A percentile compares a stretch with the other conserved stretches of the same genome.
Conservation (phyloP, 2,888 invertebrate species). For the Diogma glabrata region DNA sequence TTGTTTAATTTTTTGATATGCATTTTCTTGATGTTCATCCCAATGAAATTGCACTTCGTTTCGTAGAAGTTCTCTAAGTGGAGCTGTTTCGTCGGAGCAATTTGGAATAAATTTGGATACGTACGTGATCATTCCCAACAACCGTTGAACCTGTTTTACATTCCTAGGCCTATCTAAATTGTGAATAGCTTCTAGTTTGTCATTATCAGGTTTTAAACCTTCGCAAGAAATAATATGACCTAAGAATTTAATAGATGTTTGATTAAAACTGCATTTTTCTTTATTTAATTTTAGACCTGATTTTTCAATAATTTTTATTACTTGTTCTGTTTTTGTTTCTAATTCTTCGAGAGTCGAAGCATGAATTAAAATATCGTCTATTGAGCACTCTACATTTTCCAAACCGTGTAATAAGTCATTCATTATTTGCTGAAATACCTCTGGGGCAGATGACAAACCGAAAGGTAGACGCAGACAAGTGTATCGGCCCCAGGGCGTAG, state of each 20-base stretch:
- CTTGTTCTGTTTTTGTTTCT: constrained; percentile 16
- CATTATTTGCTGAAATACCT: constrained; percentile 6
- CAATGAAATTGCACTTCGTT: neutral
- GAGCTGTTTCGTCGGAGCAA: neutral
- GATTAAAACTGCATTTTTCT: constrained; percentile 21
- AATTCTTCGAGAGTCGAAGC: constrained; percentile 19
- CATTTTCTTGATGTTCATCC: too few relatives aligned
- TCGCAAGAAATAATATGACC: constrained; percentile 17
- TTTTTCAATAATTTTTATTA: too few relatives aligned
- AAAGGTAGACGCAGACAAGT: constrained; percentile 16
- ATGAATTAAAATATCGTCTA: constrained; percentile 22
- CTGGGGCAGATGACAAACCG: neutral
- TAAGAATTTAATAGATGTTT: constrained; percentile 15
- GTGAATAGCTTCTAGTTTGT: constrained; percentile 14
- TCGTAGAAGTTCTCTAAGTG: neutral
- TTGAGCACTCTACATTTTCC: constrained; percentile 19
- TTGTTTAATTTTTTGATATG: too few relatives aligned
- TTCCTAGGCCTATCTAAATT: constrained; percentile 13
- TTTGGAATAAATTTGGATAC: neutral
- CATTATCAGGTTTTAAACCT: constrained; percentile 15
- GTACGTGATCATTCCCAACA: constrained; percentile 16
- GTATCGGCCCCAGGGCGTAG: neutral
- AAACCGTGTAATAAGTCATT: constrained; percentile 15
- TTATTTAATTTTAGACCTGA: constrained; percentile 23
- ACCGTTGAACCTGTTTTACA: constrained; percentile 14